Base-by-base conservation (phyloP, 2,888 invertebrate genomes). In the Leistus spinibarbis region DNA sequence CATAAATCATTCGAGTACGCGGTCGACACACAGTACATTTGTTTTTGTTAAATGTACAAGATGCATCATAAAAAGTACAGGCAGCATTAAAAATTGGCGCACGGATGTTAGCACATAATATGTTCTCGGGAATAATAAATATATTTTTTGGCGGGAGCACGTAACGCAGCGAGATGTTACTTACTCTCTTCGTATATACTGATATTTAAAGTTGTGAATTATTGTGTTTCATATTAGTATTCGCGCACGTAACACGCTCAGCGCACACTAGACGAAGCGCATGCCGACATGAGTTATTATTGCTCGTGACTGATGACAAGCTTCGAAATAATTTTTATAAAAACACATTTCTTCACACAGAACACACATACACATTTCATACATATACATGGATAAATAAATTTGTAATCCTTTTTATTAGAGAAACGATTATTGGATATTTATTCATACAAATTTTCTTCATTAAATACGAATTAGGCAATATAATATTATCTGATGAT, bases 141-240 rank as follows among this genome's bases (percentile, higher is more conserved):
- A 23, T 19, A 17, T 53, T 40, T n/a, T 40, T 40, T 7, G 40
- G 1, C 10, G 40, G 40, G 13, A 40, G 40, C 40, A 40, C 40
- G 40, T 40, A 40, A 40, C 40, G 40, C 40, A 40, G 40, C 40
- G 40, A 40, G 40, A 40, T 40, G 40, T 40, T 40, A 40, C 24
- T 40, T 40, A 40, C 24, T 13, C n/a, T 64, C 24, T 64, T 27
- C n/a, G 27, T 64, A n/a, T 65, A 23, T 53, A 40, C 65, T 24
- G 40, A 40, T 65, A 65, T 65, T 40, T 65, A 53, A 65, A 40
- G 40, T 53, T 16, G 53, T 65, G 19, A 65, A 65, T 19, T 65
- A 65, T 65, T 65, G 53, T 56, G 68, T 54, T 68, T 54, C 40
- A 54, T 56, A 54, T 54, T 68, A 68, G 68, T 24, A 56, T 56